Percentiles rank a stretch among this genome's conserved stretches.
Conservation (phyloP, 1,140 invertebrate genomes). For the Aricia agestis region DNA sequence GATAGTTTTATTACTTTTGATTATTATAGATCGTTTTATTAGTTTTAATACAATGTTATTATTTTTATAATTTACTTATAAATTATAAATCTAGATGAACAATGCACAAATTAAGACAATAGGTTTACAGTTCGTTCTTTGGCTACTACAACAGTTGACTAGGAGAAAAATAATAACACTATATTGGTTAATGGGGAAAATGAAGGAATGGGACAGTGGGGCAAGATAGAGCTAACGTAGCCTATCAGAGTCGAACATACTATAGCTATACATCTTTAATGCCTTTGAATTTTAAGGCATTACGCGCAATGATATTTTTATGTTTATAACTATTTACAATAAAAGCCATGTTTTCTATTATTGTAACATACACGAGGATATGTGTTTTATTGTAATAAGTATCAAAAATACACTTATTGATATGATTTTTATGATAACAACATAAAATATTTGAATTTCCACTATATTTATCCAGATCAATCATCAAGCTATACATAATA, state of each 20-base stretch:
- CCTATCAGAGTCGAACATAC: too few species aligned
- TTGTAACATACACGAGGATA: background rate
- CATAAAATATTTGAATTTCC: background rate
- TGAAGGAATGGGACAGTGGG: too few species aligned
- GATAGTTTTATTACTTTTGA: background rate
- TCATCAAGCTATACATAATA: too few species aligned
- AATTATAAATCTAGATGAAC: background rate
- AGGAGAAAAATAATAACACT: background rate
- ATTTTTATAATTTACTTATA: too few species aligned
- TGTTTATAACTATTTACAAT: background rate
- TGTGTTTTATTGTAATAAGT: background rate
- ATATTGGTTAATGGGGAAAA: too few species aligned
- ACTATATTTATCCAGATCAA: background rate
- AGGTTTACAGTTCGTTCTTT: background rate
- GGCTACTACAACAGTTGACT: background rate
- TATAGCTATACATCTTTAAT: too few species aligned
- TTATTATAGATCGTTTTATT: background rate
- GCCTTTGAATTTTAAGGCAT: background rate
- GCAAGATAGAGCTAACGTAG: too few species aligned
- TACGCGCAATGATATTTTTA: background rate
- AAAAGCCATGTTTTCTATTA: background rate
- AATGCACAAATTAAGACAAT: background rate
- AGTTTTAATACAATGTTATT: background rate
- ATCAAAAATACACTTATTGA: slow-evolving; percentile 3
- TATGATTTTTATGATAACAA: background rate